These are phyloP conservation scores for Orbicella faveolata DNA, from an alignment of 64 coral and sea anemone species.

Conservation along the genomic window DNA sequence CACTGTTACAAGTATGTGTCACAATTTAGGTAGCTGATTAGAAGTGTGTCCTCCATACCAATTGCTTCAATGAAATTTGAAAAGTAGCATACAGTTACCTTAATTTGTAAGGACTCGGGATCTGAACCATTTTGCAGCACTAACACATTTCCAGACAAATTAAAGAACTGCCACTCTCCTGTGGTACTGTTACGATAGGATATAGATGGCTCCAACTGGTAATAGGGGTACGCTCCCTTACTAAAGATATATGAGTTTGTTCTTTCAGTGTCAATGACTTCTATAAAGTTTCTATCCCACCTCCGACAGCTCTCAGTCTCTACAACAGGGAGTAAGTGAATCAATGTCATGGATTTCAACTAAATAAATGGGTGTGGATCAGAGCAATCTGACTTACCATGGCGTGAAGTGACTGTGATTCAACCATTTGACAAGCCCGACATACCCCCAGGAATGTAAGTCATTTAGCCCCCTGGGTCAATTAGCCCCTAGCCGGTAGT, in stretches of 20 bases:
- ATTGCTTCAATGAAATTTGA: too few relatives aligned
- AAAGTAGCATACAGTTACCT: not conserved
- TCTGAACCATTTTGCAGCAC: not conserved
- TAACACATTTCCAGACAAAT: slow-evolving; percentile 1
- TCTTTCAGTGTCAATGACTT: not conserved
- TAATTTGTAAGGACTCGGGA: not conserved
- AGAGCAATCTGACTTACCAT: too few relatives aligned
- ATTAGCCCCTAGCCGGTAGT: too few relatives aligned
- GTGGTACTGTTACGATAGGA: not conserved
- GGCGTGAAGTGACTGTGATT: too few relatives aligned
- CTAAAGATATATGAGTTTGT: not conserved
- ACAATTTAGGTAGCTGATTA: too few relatives aligned
- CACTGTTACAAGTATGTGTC: too few relatives aligned
- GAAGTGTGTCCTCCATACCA: too few relatives aligned
- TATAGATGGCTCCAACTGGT: not conserved
- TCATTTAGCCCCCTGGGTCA: too few relatives aligned
- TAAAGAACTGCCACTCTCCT: not conserved
- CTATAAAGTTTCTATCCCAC: not conserved
- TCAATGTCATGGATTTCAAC: too few relatives aligned
- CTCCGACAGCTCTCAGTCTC: not conserved
- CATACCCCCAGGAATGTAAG: too few relatives aligned
- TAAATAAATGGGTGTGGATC: too few relatives aligned
- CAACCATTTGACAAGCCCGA: too few relatives aligned
- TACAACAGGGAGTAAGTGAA: not conserved
- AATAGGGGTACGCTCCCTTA: not conserved